Evolutionary conservation across 2,113 vertebrate genomes (phyloP), one percentile per base, ranked within the genome.

Genomic region (Cyphomyrus discorhynchus): DNA sequence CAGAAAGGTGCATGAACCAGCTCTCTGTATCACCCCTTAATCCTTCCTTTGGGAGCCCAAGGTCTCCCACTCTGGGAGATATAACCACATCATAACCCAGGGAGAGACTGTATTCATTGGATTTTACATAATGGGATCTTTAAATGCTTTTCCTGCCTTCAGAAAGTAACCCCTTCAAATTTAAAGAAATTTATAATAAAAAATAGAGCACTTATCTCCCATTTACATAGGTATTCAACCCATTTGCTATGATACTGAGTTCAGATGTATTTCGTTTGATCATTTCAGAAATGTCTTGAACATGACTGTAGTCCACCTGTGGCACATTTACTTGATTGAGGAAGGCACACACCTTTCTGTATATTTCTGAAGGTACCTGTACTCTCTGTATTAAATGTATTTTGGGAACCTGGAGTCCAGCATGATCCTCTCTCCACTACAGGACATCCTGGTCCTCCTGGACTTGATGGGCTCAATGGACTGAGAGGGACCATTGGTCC

Each of bases 391-490:
- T 46, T 45, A 10, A 24, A 47, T 47, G 24, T 24, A 24, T 87
- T 87, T 53, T 53, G 49, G 3, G 27, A 87, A 56, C 13, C 13
- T 52, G 49, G 49, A 87, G 10, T 62, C 15, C 6, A 46, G 21
- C 21, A 0, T 66, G 21, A 91, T 89, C 24, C 24, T 77, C 70
- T 85, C 15, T 82, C 89, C 35, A 52, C 92, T 83, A 10, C 90
- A 99, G 98, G 98, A 89, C 96, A 96, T 86, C 83, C 93, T 39
- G 98, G 98, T 88, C 86, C 94, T 80, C 95, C 96, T 42, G 98
- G 98, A 91, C 95, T 99, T 93, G 95, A 95, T 91, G 98, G 98
- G 92, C 95, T 99, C 8, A 98, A 99, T 92, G 98, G 98, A 27
- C 96, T 99, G 84, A 95, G 92, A 86, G 98, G 98, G 92, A 96